Percentiles rank a stretch among this genome's conserved stretches.
phyloP scores from a whole-genome alignment of 2,113 vertebrate genomes.

The Dicentrarchus labrax region DNA sequence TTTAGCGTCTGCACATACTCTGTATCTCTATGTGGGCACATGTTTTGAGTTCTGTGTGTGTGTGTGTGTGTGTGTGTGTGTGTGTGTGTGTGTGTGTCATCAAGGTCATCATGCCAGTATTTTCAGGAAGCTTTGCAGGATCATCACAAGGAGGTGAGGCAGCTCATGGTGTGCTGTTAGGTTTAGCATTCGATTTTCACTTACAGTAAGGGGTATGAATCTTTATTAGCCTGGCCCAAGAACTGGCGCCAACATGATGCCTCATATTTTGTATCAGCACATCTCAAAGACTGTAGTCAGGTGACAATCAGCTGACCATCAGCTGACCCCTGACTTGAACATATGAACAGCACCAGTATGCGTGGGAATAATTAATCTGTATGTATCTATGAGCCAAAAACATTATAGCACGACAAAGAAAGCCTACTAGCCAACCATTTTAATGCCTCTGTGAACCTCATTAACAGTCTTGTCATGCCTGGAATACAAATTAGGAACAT shows the following conservation, averaged over 20 bases:
- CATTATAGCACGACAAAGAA: slow-evolving; percentile 1
- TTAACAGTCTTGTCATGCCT: slow-evolving; percentile 39
- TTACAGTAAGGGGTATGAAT: background rate
- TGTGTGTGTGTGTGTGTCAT: slow-evolving; percentile 2
- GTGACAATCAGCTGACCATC: background rate
- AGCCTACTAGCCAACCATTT: background rate
- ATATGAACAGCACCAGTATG: background rate
- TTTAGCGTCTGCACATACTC: slow-evolving; percentile 45
- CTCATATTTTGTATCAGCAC: background rate
- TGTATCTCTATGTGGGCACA: slow-evolving; percentile 37
- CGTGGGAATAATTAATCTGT: slow-evolving; percentile 8
- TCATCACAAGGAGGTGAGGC: background rate
- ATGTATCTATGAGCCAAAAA: background rate
- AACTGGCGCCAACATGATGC: background rate
- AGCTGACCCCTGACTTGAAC: slow-evolving; percentile 11
- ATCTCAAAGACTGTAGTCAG: background rate
- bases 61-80: background rate
- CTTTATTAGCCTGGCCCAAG: background rate
- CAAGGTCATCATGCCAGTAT: slow-evolving; percentile 47
- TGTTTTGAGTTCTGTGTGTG: slow-evolving; percentile 8
- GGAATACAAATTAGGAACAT: slow-evolving; percentile 55
- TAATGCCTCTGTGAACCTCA: slow-evolving; percentile 22
- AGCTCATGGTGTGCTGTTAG: slow-evolving; percentile 10
- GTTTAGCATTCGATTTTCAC: slow-evolving; percentile 1
- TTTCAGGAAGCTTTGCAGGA: slow-evolving; percentile 15